phyloP scores from a whole-genome alignment of 2,113 vertebrate genomes.

The Hyperoodon ampullatus region DNA sequence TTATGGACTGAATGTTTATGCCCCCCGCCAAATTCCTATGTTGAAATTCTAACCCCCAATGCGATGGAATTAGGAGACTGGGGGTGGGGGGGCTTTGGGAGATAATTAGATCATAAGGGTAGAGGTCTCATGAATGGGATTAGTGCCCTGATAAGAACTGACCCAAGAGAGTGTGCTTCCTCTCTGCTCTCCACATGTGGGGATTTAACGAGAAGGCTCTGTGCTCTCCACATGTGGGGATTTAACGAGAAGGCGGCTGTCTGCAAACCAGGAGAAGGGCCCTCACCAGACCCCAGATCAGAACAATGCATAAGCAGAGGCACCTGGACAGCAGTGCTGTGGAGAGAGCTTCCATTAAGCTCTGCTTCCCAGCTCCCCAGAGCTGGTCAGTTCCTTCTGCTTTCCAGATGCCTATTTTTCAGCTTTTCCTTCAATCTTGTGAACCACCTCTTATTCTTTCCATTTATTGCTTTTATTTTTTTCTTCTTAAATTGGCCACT shows the following conservation, averaged over 20 bases:
- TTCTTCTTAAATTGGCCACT: background rate
- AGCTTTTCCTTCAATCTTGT: background rate
- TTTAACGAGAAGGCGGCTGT: accelerated
- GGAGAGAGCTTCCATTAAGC: background rate
- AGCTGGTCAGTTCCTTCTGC: accelerated
- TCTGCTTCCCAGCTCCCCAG: background rate
- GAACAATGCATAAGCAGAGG: background rate
- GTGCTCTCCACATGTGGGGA: background rate
- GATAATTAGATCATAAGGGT: background rate
- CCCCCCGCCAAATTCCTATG: background rate
- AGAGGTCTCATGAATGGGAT: background rate
- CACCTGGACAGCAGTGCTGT: background rate
- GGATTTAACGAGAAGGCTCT: accelerated
- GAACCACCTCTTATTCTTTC: background rate
- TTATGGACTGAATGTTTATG: background rate
- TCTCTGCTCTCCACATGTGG: background rate
- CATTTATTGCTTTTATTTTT: background rate
- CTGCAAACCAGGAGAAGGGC: background rate
- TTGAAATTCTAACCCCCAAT: background rate
- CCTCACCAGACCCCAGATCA: background rate
- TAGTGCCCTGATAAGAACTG: background rate
- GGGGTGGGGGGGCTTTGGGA: too few species aligned
- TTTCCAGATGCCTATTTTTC: background rate
- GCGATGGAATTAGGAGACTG: background rate
- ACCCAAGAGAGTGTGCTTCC: background rate